Evolutionary conservation across 1,140 invertebrate genomes (phyloP), one percentile per base, ranked within the genome.

Genomic region (Drosophila orena): DNA sequence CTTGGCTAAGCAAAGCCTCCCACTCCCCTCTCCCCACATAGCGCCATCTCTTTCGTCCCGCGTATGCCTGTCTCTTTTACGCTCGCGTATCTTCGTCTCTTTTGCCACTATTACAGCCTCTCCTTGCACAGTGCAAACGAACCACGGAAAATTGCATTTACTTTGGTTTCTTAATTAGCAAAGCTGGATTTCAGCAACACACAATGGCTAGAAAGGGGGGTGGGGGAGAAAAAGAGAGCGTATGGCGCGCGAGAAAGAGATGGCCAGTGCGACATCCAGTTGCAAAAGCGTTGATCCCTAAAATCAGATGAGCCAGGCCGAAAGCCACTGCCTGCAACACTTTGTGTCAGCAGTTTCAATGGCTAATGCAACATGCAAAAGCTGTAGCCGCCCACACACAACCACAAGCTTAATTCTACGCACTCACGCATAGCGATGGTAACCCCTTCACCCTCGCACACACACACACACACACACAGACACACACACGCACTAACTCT

Each of bases 141-240:
- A 66, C 73, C 55, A 52, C 60, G 54, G 68, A 81, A 84, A 85
- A 86, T 85, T 86, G 81, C 81, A 85, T 85, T 85, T 81, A 74
- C 84, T 85, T 86, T 86, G 68, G 64, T 68, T 68, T 65, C 37
- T 42, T 68, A 85, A 85, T 85, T 85, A 86, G 81, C 73, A 52
- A 77, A 65, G 72, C 66, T 78, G 65, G 83, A 59, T 83, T 72
- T 44, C 35, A 40, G 30, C 30, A 20, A 14, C 12, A 50, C 12
- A 50, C 43, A 37, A 43, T 40, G 30, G 15, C n/a, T 8, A 14
- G 12, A 35, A 4, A 2, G 35, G 12, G 20, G 15, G 6, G 47
- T 11, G 35, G 14, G 10, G 52, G 30, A 7, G 14, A 15, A 0
- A 38, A 14, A 35, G 44, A 38, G 44, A n/a, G 27, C 44, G 14